phyloP scores from a whole-genome alignment of 2,888 invertebrate species.

The Mythimna loreyi region DNA sequence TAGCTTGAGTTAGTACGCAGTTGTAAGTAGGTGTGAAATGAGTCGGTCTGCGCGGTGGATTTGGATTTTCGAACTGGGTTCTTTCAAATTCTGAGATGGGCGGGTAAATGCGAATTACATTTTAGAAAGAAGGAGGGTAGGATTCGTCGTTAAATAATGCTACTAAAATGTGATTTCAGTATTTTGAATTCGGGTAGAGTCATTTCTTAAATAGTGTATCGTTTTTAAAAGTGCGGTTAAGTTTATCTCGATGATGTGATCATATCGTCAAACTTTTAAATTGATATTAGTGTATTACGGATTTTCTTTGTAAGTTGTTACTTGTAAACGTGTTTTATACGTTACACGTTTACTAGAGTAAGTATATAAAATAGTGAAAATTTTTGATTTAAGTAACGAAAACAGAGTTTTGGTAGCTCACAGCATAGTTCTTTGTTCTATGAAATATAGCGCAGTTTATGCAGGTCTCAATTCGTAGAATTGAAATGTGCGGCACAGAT shows the following conservation, averaged over 20 bases:
- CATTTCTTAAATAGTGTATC: neutral
- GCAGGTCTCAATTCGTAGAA: slow-evolving; percentile 10
- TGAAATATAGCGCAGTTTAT: neutral
- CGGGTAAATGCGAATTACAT: slow-evolving; percentile 1
- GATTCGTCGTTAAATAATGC: neutral
- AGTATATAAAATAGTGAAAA: neutral
- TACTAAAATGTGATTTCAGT: too few species aligned
- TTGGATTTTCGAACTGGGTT: slow-evolving; percentile 9
- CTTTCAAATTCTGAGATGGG: neutral
- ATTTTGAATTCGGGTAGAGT: neutral
- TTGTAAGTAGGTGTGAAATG: neutral
- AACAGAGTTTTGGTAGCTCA: neutral
- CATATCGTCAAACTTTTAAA: neutral
- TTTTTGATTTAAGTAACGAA: neutral
- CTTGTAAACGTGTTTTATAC: neutral
- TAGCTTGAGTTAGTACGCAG: neutral
- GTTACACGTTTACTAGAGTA: too few species aligned
- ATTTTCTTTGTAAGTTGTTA: neutral
- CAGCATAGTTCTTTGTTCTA: slow-evolving; percentile 25
- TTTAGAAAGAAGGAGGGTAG: neutral
- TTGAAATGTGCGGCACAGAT: slow-evolving; percentile 1
- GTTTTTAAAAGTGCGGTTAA: neutral
- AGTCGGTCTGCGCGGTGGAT: neutral
- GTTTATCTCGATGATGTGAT: slow-evolving; percentile 14
- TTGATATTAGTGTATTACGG: neutral